Conservation (phyloP, 2,113 vertebrate genomes). For the Chionodraco myersi region DNA sequence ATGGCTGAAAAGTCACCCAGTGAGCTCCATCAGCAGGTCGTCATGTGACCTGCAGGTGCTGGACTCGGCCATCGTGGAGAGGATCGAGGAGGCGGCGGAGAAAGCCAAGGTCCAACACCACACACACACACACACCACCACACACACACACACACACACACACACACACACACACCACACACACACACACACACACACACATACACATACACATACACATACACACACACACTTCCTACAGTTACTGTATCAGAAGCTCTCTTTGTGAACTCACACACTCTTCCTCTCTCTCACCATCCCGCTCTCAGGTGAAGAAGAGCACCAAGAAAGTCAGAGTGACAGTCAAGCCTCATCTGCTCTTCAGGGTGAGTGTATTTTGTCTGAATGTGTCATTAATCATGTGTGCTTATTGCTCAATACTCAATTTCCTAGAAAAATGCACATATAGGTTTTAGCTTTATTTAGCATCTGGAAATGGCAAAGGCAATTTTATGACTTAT, state of each 20-base stretch:
- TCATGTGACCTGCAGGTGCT: slow-evolving; percentile 79
- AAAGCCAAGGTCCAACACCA: slow-evolving; percentile 63
- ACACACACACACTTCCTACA: neutral
- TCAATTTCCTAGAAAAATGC: neutral
- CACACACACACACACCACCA: neutral
- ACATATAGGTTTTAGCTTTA: neutral
- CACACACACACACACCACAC: neutral
- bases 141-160: too few relatives aligned
- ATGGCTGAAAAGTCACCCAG: slow-evolving; percentile 76
- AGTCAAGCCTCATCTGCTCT: slow-evolving; percentile 96
- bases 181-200: neutral
- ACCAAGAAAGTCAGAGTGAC: slow-evolving; percentile 97
- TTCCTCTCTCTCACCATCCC: neutral
- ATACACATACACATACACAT: neutral
- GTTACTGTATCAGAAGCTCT: too few relatives aligned
- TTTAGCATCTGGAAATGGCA: too few relatives aligned
- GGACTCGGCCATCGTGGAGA: slow-evolving; percentile 72
- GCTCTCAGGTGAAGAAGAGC: slow-evolving; percentile 88
- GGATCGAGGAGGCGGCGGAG: slow-evolving; percentile 76
- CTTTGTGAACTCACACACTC: neutral
- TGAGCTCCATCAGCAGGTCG: slow-evolving; percentile 73
- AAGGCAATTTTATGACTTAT: neutral
- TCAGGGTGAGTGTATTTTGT: slow-evolving; percentile 86
- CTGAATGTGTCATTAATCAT: too few relatives aligned
- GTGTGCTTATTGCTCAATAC: neutral